Evolutionary conservation across 2,888 invertebrate genomes (phyloP), one percentile per base, ranked within the genome.

Genomic region (Drosophila paramelanica): DNA sequence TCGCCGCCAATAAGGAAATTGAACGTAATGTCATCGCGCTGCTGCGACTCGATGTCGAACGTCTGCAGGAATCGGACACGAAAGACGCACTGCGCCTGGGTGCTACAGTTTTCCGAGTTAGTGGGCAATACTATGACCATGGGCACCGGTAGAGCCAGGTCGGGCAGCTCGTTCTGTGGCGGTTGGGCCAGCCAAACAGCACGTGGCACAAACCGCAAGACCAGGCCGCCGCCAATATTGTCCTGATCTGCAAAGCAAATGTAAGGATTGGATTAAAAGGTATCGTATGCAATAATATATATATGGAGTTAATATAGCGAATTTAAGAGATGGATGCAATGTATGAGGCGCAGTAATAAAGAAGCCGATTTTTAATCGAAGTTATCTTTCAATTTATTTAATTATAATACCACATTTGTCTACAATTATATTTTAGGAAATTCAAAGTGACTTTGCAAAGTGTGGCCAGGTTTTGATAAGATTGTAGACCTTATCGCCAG

Each of bases 1-100:
- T 96, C 96, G 5, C 96, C 96, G 0, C 96, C 97, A 2, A 97
- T 94, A 2, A 97, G 91, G 79, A 96, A 97, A 89, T 96, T 97
- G 90, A 96, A 97, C 0, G 93, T 95, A 25, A 96, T 96, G 87
- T 96, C 96, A 65, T 93, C 93, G 93, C 95, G 95, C 0, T 93
- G 90, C 60, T 91, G 92, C 20, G 94, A 94, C 77, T 96, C 95
- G 38, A 96, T 95, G 90, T 97, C 96, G 80, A 93, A 95, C 25
- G 93, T 94, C 91, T 96, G 96, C 50, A 95, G 94, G 27, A 93
- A 90, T 13, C 95, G 93, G 2, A 95, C 94, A 1, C 93, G 93
- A 8, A 94, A 93, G 2, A 94, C 93, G 71, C 95, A 95, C 64
- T 93, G 92, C 1, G 94, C 94, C 93, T 91, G 91, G 0, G 88